Base-by-base conservation (phyloP, 2,797 vertebrate genomes). In the Neoniphon sammara region DNA sequence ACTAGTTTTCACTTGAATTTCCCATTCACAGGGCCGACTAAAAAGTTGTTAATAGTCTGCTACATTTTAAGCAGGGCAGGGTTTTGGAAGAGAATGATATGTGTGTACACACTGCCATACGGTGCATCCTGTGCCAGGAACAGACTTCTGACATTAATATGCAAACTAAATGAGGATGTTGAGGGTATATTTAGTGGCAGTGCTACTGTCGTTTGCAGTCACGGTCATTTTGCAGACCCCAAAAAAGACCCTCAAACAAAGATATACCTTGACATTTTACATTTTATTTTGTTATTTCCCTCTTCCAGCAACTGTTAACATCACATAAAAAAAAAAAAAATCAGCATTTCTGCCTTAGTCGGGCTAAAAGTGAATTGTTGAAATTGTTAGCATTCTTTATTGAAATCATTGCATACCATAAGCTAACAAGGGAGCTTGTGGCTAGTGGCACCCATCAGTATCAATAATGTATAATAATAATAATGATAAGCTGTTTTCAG, bases 161-260 rank as follows among this genome's bases (percentile, higher is more conserved):
- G 94, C 93, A 95, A 95, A 83, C 80, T 89, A 84, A 86, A 92
- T 92, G 91, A 91, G 89, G 91, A 92, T 87, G 89, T 90, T 85
- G 81, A 89, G 74, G 82, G 65, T 91, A 70, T 84, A 75, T 66
- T 77, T 54, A 80, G 83, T 83, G 77, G 75, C 85, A 69, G 78
- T 85, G 77, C 75, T 85, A 15, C 80, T 77, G 70, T 78, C 68
- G 75, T 85, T 75, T 66, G 74, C 86, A 83, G 83, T 84, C 66
- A 55, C 61, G 71, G 69, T 82, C 64, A 66, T 66, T 76, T 70
- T 76, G 76, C 67, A 75, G 74, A 77, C 50, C 75, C 73, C 11
- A 64, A 70, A 73, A 58, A 78, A 68, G 85, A n/a, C n/a, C n/a
- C n/a, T n/a, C n/a, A n/a, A n/a, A n/a, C 77, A 72, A 66, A 80